Base-by-base conservation (phyloP, 2,113 vertebrate species). In the Eolophus roseicapilla region DNA sequence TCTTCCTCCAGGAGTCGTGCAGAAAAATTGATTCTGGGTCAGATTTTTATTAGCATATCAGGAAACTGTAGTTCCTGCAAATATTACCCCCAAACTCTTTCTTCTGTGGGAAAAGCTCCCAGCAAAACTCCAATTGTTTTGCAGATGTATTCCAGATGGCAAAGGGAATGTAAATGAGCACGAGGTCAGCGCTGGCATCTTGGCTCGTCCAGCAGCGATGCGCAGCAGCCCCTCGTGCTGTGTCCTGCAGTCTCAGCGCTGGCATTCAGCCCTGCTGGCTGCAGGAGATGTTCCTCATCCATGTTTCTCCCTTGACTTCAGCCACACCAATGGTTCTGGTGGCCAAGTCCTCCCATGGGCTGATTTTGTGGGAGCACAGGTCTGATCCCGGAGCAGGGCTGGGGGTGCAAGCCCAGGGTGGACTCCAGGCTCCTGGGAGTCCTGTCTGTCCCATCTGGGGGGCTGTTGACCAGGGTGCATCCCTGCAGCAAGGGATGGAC, bases 161-260 rank as follows among this genome's bases (percentile, higher is more conserved):
- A 63, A 55, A 67, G 35, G 10, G 41, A 50, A 85, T 63, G 33
- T 29, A 31, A 23, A 68, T 35, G 59, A 37, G 29, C 65, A 15
- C 16, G 15, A 7, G 52, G 18, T 76, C 11, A 29, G 64, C 5
- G 0, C 17, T 39, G 50, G 57, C 2, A 0, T n/a, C 37, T 37
- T 5, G 0, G 13, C 47, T 68, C 46, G 10, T 29, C 44, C 39
- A 31, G 82, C 19, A 41, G 0, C 0, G 11, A 19, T 33, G 44
- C 0, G 2, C 7, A 6, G 53, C 14, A 35, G 53, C 65, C 7
- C 35, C 20, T 53, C 1, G 3, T 0, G 6, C 1, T 1, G 39
- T 29, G 12, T 24, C 73, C 4, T 2, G 29, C 7, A 16, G 18
- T 27, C 28, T 37, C 8, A 2, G n/a, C 0, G 1, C 44, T 23